phyloP scores from a whole-genome alignment of 1,140 invertebrate species.

The Papilio dardanus region DNA sequence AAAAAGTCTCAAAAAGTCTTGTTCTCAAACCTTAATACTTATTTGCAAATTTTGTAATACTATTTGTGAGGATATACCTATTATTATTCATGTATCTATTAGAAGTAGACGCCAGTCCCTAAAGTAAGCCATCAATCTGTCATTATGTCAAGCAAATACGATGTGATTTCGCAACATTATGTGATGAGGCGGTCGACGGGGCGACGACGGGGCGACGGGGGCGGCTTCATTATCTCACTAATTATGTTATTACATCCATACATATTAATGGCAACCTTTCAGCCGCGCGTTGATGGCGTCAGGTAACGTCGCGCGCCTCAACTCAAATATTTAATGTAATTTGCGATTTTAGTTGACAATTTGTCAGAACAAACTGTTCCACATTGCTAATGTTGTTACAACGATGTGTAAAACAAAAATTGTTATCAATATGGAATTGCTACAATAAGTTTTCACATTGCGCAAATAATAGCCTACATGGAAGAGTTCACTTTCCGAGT shows the following conservation, averaged over 20 bases:
- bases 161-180: constrained; percentile 1
- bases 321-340: constrained; percentile 21
- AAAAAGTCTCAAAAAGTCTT: not conserved
- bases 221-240: constrained; percentile 2
- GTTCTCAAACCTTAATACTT: not conserved
- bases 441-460: not conserved
- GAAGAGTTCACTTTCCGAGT: not conserved
- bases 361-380: not conserved
- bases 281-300: not conserved
- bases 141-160: not conserved
- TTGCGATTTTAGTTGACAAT: constrained; percentile 4
- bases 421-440: not conserved
- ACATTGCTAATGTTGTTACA: not conserved
- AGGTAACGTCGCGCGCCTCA: not conserved
- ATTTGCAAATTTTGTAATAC: not conserved
- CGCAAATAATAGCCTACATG: not conserved
- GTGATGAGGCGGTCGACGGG: not conserved
- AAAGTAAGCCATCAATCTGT: not conserved
- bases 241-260: not conserved
- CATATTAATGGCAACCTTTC: not conserved
- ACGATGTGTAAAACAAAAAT: not conserved
- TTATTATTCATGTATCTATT: not conserved
- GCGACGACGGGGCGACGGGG: too few relatives aligned
- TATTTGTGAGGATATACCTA: not conserved
- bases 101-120: not conserved